Conservation (phyloP, 2,113 vertebrate genomes). For the Tiliqua scincoides region DNA sequence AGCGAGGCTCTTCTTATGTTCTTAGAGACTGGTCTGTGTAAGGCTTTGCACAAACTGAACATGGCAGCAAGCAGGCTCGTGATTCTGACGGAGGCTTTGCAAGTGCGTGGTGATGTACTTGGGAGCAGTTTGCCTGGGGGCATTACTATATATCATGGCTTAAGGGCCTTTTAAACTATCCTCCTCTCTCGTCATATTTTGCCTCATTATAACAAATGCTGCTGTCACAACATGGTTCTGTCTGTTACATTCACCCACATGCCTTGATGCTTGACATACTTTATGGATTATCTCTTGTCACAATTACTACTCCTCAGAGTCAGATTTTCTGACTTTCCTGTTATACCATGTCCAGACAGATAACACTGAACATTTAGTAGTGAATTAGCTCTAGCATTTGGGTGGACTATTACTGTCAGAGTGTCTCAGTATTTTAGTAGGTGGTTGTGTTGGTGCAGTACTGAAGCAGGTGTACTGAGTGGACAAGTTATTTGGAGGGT, state of each 20-base stretch:
- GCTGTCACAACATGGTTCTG: background rate
- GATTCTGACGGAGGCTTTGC: no score
- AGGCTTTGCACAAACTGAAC: no score
- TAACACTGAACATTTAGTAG: slow-evolving; percentile 16
- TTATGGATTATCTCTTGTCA: background rate
- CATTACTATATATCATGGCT: background rate
- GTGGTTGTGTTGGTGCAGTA: background rate
- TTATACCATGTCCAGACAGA: slow-evolving; percentile 47
- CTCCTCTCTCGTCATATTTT: background rate
- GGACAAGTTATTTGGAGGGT: no score
- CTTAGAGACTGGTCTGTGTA: no score
- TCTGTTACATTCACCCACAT: background rate
- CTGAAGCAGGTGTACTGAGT: background rate
- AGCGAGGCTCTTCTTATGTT: no score
- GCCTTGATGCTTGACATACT: background rate
- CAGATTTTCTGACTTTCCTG: slow-evolving; percentile 9
- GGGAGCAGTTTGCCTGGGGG: no score
- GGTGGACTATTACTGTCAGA: slow-evolving; percentile 22
- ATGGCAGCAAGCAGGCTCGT: no score
- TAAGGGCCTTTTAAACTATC: background rate
- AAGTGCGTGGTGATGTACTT: no score
- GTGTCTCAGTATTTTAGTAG: slow-evolving; percentile 44
- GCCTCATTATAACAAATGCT: background rate
- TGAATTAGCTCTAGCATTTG: slow-evolving; percentile 27
- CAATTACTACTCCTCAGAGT: background rate